Base-by-base conservation (phyloP, 2,888 invertebrate species). In the Serripes groenlandicus region DNA sequence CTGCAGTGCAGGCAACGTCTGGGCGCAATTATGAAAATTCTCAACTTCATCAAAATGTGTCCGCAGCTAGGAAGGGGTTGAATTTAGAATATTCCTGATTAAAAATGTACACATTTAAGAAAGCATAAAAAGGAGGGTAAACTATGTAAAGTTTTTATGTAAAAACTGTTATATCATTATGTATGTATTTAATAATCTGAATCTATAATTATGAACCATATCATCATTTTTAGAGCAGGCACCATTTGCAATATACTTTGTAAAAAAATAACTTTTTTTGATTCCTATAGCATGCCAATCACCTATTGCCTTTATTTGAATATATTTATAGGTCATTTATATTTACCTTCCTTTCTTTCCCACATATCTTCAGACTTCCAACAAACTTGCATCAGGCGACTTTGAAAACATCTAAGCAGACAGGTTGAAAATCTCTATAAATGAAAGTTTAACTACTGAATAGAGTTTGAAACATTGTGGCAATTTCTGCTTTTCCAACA, bases 231-330 rank as follows among this genome's bases (percentile, higher is more conserved):
- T 26, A n/a, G 28, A 23, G 56, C 56, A 56, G 56, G 56, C 56
- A 56, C 18, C 56, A 56, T 56, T 56, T 56, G 56, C 56, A 56
- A 56, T 56, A 56, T 26, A 21, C 56, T 3, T 21, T 56, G 56
- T 56, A 56, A 56, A 56, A 26, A 56, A 11, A 23, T 56, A 23
- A 23, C 11, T 11, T 26, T 3, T 23, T 11, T n/a, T n/a, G 11
- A 26, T 23, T 26, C 11, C 21, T 11, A 23, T 26, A n/a, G 21
- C 23, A n/a, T 9, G 18, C 28, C 56, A 56, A 11, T 56, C 56
- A 56, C 56, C 23, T n/a, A 56, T 56, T 56, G 56, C 56, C 56
- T 5, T 56, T 5, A 26, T 23, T 26, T 3, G 1, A n/a, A 56
- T 26, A n/a, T 56, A 56, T 56, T n/a, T 56, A 56, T 56, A 56